phyloP scores from a whole-genome alignment of 2,888 invertebrate species.

The Caenorhabditis zanzibari region DNA sequence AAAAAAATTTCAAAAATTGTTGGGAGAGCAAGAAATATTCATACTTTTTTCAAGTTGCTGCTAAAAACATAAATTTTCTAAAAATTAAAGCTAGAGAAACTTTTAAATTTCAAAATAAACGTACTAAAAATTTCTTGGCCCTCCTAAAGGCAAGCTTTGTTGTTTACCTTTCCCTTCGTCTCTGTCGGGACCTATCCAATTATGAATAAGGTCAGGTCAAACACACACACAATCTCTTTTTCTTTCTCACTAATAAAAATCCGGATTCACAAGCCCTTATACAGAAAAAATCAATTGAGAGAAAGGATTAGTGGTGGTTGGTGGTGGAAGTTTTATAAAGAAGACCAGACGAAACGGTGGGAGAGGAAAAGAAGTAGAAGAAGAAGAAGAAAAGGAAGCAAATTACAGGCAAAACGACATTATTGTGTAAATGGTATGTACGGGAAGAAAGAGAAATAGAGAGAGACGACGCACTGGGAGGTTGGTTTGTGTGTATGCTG shows the following conservation, averaged over 20 bases:
- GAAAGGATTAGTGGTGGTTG: slow-evolving; percentile 9
- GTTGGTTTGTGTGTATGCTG: slow-evolving; percentile 18
- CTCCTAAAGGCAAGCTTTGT: background rate
- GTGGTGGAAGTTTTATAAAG: slow-evolving; percentile 1
- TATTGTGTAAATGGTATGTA: slow-evolving; percentile 59
- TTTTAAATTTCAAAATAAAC: too few species aligned
- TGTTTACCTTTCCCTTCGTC: slow-evolving; percentile 3
- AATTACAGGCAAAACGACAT: slow-evolving; percentile 60
- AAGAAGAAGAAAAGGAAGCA: slow-evolving; percentile 46
- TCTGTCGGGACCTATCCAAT: slow-evolving; percentile 7
- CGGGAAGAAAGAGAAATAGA: slow-evolving; percentile 17
- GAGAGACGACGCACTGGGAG: slow-evolving; percentile 33
- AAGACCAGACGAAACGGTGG: background rate
- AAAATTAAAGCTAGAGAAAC: too few species aligned
- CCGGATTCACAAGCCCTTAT: background rate
- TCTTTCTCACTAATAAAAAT: background rate
- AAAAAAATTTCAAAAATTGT: background rate
- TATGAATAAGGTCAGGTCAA: slow-evolving; percentile 3
- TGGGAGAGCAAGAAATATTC: too few species aligned
- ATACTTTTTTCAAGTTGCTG: too few species aligned
- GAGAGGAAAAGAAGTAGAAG: background rate
- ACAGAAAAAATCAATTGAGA: slow-evolving; percentile 8
- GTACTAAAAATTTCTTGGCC: background rate
- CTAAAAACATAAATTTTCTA: too few species aligned
- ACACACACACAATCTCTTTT: background rate